These are phyloP conservation scores for Carassius gibelio DNA, from an alignment of 2,113 vertebrate genomes.

Conservation along the genomic window DNA sequence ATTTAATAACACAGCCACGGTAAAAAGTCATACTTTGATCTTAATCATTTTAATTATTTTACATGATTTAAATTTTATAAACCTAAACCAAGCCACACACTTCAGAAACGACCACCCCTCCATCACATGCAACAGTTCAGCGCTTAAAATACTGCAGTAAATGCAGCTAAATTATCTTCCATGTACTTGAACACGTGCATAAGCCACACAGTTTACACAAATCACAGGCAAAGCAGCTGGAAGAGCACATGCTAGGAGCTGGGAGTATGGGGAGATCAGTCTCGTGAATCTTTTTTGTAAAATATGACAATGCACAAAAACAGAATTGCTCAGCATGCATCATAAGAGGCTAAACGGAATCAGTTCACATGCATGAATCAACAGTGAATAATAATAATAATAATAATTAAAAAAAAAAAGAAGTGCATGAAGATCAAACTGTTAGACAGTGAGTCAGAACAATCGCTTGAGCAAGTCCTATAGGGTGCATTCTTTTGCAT, in stretches of 20 bases:
- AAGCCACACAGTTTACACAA: not conserved
- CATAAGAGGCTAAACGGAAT: not conserved
- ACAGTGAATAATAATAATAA: not conserved
- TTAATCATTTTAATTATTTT: not conserved
- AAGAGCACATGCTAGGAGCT: no score
- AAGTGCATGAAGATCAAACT: not conserved
- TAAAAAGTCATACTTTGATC: not conserved
- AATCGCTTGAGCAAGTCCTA: not conserved
- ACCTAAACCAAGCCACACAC: conserved; percentile 19
- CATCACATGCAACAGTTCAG: conserved; percentile 50
- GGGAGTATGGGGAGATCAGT: no score
- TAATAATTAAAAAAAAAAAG: not conserved
- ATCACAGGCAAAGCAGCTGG: not conserved
- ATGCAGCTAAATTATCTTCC: not conserved
- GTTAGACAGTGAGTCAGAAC: not conserved
- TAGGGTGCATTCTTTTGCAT: not conserved
- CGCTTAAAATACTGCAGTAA: not conserved
- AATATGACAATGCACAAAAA: not conserved
- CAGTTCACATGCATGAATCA: conserved; percentile 1
- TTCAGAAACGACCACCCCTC: conserved; percentile 60
- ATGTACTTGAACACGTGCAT: not conserved
- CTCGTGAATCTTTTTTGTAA: no score
- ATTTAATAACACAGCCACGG: not conserved
- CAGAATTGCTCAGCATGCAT: not conserved
- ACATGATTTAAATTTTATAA: not conserved